Evolutionary conservation across 2,888 invertebrate genomes (phyloP).

Genomic region (Acronicta alni): DNA sequence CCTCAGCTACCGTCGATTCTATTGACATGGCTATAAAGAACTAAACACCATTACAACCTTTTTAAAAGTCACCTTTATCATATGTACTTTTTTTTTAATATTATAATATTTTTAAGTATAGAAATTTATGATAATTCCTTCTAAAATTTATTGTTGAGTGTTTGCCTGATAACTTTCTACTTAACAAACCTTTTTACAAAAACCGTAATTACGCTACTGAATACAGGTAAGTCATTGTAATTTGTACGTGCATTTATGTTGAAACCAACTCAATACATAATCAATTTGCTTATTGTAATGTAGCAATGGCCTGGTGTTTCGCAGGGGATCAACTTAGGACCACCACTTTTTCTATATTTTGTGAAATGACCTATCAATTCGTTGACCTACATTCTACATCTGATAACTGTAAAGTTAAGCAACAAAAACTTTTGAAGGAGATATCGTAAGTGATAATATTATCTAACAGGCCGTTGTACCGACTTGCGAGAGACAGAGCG

Average conservation of each 20-base stretch:
- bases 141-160: constrained; percentile 31
- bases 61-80: background rate
- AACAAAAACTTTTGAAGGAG: constrained; percentile 31
- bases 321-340: constrained; percentile 45
- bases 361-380: constrained; percentile 55
- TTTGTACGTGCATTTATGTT: constrained; percentile 62
- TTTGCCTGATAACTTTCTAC: constrained; percentile 50
- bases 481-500: constrained; percentile 40
- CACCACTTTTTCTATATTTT: constrained; percentile 46
- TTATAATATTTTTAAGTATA: no score
- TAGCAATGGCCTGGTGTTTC: constrained; percentile 55
- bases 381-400: constrained; percentile 56
- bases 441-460: constrained; percentile 47
- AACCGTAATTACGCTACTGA: constrained; percentile 50
- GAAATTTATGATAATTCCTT: constrained; percentile 19
- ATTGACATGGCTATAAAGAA: constrained; percentile 48
- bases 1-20: constrained; percentile 60
- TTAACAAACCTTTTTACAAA: constrained; percentile 47
- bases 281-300: constrained; percentile 58
- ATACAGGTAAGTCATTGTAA: constrained; percentile 53
- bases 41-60: constrained; percentile 17
- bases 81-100: constrained; percentile 16
- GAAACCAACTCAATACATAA: constrained; percentile 59
- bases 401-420: constrained; percentile 55
- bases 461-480: constrained; percentile 38